A percentile compares a stretch with the other conserved stretches of the same genome.
Evolutionary conservation across 1,140 invertebrate genomes (phyloP).

Genomic region (Hirudo medicinalis): DNA sequence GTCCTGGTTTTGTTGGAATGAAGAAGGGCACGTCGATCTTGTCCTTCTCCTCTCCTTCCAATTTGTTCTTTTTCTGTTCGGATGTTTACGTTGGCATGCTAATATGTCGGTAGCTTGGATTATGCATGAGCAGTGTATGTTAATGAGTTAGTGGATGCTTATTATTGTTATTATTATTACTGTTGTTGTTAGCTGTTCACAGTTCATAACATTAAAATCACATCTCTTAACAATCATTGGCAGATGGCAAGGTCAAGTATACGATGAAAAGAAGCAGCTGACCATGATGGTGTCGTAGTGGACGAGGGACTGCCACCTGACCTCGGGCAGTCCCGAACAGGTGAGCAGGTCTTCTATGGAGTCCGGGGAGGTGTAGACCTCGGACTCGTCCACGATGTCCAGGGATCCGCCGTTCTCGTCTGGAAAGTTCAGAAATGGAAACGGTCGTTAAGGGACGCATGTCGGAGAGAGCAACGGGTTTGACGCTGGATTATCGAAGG

Average conservation of each 20-base stretch:
- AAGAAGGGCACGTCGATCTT: slow-evolving; percentile 86
- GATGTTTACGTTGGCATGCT: too few species aligned
- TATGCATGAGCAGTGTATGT: too few species aligned
- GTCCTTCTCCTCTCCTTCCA: slow-evolving; percentile 63
- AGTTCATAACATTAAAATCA: slow-evolving; percentile 9
- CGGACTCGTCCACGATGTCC: too few species aligned
- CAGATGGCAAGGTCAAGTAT: background rate
- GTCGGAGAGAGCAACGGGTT: too few species aligned
- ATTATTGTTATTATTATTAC: too few species aligned
- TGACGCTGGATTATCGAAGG: too few species aligned
- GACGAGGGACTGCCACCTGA: slow-evolving; percentile 82
- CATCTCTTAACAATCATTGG: background rate
- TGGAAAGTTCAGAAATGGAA: slow-evolving; percentile 52
- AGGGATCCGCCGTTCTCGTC: too few species aligned
- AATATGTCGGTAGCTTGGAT: too few species aligned
- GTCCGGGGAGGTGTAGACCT: too few species aligned
- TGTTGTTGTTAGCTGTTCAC: too few species aligned
- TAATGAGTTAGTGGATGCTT: too few species aligned
- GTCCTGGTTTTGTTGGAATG: slow-evolving; percentile 69
- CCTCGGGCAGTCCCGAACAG: slow-evolving; percentile 52
- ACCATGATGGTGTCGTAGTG: slow-evolving; percentile 76
- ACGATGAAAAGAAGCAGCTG: background rate
- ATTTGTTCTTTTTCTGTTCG: slow-evolving; percentile 64
- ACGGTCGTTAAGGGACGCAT: slow-evolving; percentile 28
- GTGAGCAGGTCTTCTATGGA: too few species aligned